These are phyloP conservation scores for Diacarnus erythraeanus DNA, from an alignment of 37 sponge, comb jelly and placozoan genomes.

Conservation along the genomic window DNA sequence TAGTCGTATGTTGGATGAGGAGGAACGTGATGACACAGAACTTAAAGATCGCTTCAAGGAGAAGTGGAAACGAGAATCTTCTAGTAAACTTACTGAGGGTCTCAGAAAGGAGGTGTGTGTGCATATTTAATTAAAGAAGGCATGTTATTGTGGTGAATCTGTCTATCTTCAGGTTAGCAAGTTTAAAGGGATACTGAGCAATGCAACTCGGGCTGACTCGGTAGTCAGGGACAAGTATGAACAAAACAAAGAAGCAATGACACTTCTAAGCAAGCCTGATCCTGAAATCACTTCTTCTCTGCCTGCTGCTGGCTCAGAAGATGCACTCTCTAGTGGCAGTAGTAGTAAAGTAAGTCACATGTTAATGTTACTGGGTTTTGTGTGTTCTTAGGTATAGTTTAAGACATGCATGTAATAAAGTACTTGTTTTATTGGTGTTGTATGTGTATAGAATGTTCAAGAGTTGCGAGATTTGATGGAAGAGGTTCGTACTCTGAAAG, in stretches of 20 bases:
- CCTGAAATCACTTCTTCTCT: conserved; percentile 39
- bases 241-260: conserved; percentile 57
- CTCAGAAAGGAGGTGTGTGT: conserved; percentile 61
- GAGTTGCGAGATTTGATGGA: conserved; percentile 83
- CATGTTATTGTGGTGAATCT: not conserved
- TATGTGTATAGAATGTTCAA: conserved; percentile 59
- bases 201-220: conserved; percentile 73
- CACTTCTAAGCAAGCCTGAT: conserved; percentile 59
- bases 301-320: conserved; percentile 59
- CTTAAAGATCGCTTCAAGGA: conserved; percentile 75
- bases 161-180: conserved; percentile 27
- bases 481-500: conserved; percentile 80
- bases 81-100: conserved; percentile 67
- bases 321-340: conserved; percentile 36
- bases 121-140: not conserved
- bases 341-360: not conserved
- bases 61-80: conserved; percentile 85
- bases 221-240: conserved; percentile 87
- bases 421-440: not conserved
- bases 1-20: conserved; percentile 76
- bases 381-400: too few species aligned
- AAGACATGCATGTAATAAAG: not conserved
- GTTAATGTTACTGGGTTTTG: not conserved
- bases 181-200: conserved; percentile 58
- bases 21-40: conserved; percentile 84